A percentile compares a stretch with the other conserved stretches of the same genome.
phyloP scores from a whole-genome alignment of 1,140 invertebrate genomes.

The Drosophila lacertosa region DNA sequence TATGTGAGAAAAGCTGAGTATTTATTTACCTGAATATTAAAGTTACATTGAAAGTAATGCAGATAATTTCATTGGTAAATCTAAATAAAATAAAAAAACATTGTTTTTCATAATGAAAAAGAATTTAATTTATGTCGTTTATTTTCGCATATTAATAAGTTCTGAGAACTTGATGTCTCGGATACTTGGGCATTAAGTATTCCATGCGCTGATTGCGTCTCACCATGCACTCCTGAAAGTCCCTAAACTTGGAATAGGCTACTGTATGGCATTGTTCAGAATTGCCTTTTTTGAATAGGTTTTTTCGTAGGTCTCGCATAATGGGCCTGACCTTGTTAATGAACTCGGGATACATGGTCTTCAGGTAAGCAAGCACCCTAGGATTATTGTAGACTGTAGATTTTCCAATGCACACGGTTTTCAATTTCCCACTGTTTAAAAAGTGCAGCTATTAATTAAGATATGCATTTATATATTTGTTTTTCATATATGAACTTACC shows the following conservation, averaged over 20 bases:
- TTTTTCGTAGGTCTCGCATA: background rate
- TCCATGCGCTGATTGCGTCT: constrained; percentile 7
- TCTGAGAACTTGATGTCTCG: background rate
- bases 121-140: too few species aligned
- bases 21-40: too few species aligned
- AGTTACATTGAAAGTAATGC: too few species aligned
- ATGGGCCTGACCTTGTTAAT: background rate
- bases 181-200: constrained; percentile 4
- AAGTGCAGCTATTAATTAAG: too few species aligned
- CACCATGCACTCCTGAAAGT: background rate
- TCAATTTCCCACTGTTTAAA: background rate
- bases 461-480: background rate
- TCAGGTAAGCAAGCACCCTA: background rate
- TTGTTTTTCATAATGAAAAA: too few species aligned
- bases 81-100: too few species aligned
- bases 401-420: background rate
- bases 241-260: background rate
- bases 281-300: background rate
- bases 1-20: too few species aligned
- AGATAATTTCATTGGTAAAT: too few species aligned
- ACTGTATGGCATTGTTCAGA: constrained; percentile 2
- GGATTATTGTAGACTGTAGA: constrained; percentile 25
- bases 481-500: background rate
- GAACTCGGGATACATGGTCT: background rate
- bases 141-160: too few species aligned